phyloP scores from a whole-genome alignment of 53 echinoderm and acorn worm genomes.

The Astropecten irregularis region DNA sequence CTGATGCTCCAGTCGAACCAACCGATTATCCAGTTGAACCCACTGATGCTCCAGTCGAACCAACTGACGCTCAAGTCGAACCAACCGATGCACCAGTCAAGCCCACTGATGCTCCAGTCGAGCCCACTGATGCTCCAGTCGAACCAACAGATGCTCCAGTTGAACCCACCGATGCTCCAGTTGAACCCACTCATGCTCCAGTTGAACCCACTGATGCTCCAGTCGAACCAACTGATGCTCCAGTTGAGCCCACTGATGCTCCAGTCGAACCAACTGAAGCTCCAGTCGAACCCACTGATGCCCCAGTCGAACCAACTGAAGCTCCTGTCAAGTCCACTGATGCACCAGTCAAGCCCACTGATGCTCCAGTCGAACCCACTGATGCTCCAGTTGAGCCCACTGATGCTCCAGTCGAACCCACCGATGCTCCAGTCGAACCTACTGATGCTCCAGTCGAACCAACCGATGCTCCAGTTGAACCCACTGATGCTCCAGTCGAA shows the following conservation, averaged over 20 bases:
- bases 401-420: not conserved
- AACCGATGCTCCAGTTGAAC: not conserved
- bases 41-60: constrained; percentile 2
- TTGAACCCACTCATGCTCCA: not conserved
- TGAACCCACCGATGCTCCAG: not conserved
- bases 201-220: not conserved
- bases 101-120: not conserved
- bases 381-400: not conserved
- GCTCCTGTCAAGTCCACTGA: not conserved
- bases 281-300: not conserved
- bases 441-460: constrained; percentile 1
- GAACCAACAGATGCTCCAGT: not conserved
- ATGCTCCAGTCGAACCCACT: not conserved
- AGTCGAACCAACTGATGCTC: constrained; percentile 6
- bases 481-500: not conserved
- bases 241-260: not conserved
- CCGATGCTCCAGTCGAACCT: not conserved
- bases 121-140: not conserved
- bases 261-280: constrained; percentile 2
- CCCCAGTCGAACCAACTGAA: not conserved
- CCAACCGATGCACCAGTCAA: not conserved
- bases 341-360: not conserved
- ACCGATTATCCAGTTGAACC: not conserved
- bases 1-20: not conserved
- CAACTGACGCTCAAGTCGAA: not conserved